These are phyloP conservation scores for Bursaphelenchus okinawaensis DNA, from an alignment of 2,888 invertebrate genomes.

Conservation along the genomic window DNA sequence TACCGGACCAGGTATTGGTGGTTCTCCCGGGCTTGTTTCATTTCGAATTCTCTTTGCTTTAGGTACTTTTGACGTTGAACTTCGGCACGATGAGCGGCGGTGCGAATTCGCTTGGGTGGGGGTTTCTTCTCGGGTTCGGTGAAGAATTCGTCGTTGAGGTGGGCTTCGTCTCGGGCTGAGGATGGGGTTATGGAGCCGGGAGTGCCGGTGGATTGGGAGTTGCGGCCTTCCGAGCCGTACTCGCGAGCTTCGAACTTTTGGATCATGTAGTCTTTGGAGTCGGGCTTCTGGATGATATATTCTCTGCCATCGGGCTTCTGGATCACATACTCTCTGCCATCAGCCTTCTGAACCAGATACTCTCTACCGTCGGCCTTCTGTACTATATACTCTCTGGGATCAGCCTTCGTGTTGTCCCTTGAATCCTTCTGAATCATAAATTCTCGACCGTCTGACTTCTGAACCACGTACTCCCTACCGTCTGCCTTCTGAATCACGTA, in stretches of 20 bases:
- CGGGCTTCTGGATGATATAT: too few species aligned
- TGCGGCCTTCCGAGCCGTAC: neutral
- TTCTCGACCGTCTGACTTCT: too few species aligned
- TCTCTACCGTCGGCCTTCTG: too few species aligned
- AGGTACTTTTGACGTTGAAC: neutral
- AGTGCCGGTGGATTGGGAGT: neutral
- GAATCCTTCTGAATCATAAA: too few species aligned
- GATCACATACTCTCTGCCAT: too few species aligned
- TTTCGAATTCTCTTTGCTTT: conserved; percentile 3
- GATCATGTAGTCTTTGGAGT: neutral
- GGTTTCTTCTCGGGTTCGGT: neutral
- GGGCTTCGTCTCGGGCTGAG: neutral
- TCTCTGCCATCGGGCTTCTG: too few species aligned
- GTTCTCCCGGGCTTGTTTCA: neutral
- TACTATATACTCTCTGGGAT: neutral
- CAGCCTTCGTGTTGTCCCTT: too few species aligned
- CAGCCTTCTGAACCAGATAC: too few species aligned
- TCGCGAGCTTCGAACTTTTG: neutral
- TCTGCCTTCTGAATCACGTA: too few species aligned
- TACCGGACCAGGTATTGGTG: conserved; percentile 24
- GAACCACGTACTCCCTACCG: too few species aligned
- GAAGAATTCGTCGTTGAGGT: neutral
- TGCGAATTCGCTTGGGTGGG: neutral
- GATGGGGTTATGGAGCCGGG: neutral
- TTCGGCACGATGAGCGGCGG: conserved; percentile 5